A percentile compares a stretch with the other conserved stretches of the same genome.
Evolutionary conservation across 2,888 invertebrate species (phyloP).

Genomic region (Tinea semifulvella): DNA sequence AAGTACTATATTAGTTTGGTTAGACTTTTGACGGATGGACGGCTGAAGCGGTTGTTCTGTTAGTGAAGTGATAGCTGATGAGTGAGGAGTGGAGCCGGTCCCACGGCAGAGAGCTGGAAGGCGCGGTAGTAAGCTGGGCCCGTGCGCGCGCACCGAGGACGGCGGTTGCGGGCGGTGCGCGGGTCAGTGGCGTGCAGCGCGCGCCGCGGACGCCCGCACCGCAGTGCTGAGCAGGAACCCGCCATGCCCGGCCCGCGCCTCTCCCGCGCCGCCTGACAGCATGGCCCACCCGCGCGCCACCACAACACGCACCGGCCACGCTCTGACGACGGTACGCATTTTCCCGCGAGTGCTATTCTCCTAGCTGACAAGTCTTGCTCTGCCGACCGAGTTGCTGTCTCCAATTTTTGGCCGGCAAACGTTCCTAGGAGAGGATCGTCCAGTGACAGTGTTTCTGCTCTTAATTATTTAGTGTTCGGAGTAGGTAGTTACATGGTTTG

Average conservation of each 20-base stretch:
- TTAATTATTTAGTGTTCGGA: slow-evolving; percentile 21
- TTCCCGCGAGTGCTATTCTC: slow-evolving; percentile 13
- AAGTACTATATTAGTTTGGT: no score
- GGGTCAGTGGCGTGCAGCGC: slow-evolving; percentile 63
- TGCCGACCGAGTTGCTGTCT: slow-evolving; percentile 7
- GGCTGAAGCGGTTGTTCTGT: neutral
- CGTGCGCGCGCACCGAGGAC: slow-evolving; percentile 18
- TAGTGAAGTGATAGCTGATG: slow-evolving; percentile 1
- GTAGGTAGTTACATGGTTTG: slow-evolving; percentile 42
- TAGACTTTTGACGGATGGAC: no score
- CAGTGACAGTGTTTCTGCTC: slow-evolving; percentile 46
- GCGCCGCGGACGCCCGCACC: slow-evolving; percentile 65
- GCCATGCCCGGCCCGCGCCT: slow-evolving; percentile 66
- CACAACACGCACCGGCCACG: slow-evolving; percentile 62
- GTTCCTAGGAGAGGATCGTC: slow-evolving; percentile 19
- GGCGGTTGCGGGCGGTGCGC: slow-evolving; percentile 39
- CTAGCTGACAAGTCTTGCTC: slow-evolving; percentile 3
- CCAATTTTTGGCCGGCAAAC: slow-evolving; percentile 14
- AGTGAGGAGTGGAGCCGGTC: neutral
- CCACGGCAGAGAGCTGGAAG: slow-evolving; percentile 17
- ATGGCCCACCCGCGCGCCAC: slow-evolving; percentile 64
- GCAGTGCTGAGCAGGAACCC: slow-evolving; percentile 63
- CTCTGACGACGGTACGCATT: slow-evolving; percentile 65
- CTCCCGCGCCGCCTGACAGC: slow-evolving; percentile 65
- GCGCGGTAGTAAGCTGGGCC: slow-evolving; percentile 25